Base-by-base conservation (phyloP, 2,113 vertebrate species). In the Sylvietta virens region DNA sequence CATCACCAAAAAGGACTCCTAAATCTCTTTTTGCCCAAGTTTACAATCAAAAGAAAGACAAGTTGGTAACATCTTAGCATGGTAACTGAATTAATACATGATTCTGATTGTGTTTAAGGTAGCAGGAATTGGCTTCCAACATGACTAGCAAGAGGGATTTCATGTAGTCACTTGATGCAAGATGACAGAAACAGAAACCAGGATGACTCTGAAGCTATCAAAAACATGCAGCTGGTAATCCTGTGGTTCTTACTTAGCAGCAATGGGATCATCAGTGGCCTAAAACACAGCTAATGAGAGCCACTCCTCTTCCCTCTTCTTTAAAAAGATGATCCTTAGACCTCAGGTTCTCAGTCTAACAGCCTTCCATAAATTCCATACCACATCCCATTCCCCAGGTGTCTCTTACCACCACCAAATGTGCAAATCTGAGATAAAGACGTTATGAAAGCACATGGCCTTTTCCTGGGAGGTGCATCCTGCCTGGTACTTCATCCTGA, bases 21-120 rank as follows among this genome's bases (percentile, higher is more conserved):
- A 92, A 23, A 86, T 58, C 39, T 83, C 58, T 88, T 88, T 91
- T 56, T 71, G 30, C 44, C 50, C 54, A 39, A 39, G 31, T 74
- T 90, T 82, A 88, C 48, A 95, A 89, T 53, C 30, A 79, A 87
- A 65, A 93, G 28, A 81, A 92, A 92, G 61, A 28, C 28, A 85
- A 93, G 30, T 5, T 80, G 53, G 37, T 40, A 82, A 65, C 28
- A 72, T 51, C 33, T 91, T 81, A 58, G 47, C 56, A 53, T 13
- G n/a, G 40, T 53, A 74, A 54, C 58, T 90, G 28, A 42, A 54
- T 88, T 54, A 88, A 95, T 30, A 84, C 18, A 40, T 22, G 16
- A 79, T 79, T 91, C 24, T 60, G 39, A 78, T 31, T 62, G 54
- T 45, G 44, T 48, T 53, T 79, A 44, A 81, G 42, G 56, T 54